Evolutionary conservation across 2,113 vertebrate species (phyloP), one percentile per base, ranked within the genome.

Genomic region (Strix aluco): DNA sequence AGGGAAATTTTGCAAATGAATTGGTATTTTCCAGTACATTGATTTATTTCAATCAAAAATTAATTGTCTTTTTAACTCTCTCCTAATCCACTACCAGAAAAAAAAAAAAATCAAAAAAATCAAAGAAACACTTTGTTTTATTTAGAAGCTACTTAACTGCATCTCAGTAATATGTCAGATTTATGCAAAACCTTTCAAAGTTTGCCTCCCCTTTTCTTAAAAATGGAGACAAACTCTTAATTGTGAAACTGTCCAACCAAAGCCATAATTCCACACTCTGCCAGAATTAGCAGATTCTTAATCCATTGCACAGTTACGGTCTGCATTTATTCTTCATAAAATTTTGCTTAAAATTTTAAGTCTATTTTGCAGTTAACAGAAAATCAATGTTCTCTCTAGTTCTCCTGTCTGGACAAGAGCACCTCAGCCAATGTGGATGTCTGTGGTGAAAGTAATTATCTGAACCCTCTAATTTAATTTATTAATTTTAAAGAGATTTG

Each of bases 11-110:
- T 15, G 30, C 36, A 86, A 93, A 79, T 59, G 46, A 94, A 92
- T 90, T 84, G 62, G 32, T 66, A 73, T 97, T 97, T 97, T 96
- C 81, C 89, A 94, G 62, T 81, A 82, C 80, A 49, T 58, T 96
- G 86, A 77, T 92, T 95, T 85, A 92, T 93, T 97, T 95, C 57
- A 67, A 46, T 91, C n/a, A 73, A 66, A 96, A 96, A 32, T 11
- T n/a, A 93, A 88, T 94, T 63, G 81, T 73, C 62, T 69, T 61
- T 95, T 97, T 63, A 62, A 82, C 55, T 79, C 25, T 47, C 32
- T 80, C 70, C 65, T 97, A 96, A 97, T 97, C 86, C 66, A 51
- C 54, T 46, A 46, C 13, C n/a, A 57, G 52, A 7, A 51, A 58
- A 79, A 86, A 86, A n/a, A 34, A 80, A 83, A 30, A 42, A 52